Evolutionary conservation across 2,797 vertebrate genomes (phyloP).

Genomic region (Phrynocephalus guinanensis): DNA sequence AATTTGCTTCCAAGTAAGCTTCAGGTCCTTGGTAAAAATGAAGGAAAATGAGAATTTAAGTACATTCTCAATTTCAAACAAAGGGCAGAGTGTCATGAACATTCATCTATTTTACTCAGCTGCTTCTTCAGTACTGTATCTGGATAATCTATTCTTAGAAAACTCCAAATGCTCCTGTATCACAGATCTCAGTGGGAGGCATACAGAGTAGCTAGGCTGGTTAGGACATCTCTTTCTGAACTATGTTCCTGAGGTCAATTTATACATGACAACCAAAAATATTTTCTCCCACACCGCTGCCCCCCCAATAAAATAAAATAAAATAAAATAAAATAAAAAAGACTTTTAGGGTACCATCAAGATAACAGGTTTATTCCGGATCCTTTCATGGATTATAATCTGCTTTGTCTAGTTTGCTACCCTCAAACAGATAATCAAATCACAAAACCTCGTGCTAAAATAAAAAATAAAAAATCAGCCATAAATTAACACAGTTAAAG

Average conservation of each 20-base stretch:
- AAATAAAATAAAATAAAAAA: too few relatives aligned
- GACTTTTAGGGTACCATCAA: too few relatives aligned
- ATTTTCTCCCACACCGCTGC: not conserved
- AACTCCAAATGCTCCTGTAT: not conserved
- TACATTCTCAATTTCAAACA: conserved; percentile 13
- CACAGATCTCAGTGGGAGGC: not conserved
- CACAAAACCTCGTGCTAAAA: too few relatives aligned
- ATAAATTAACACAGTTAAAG: too few relatives aligned
- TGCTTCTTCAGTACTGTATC: not conserved
- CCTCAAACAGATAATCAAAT: too few relatives aligned
- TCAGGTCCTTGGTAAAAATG: conserved; percentile 77
- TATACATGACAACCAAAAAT: not conserved
- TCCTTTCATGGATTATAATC: too few relatives aligned
- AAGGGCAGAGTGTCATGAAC: not conserved
- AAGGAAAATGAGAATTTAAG: conserved; percentile 38
- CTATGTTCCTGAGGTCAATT: not conserved
- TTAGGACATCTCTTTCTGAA: not conserved
- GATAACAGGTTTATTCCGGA: too few relatives aligned
- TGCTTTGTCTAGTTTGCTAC: too few relatives aligned
- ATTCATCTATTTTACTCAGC: not conserved
- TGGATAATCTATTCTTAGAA: not conserved
- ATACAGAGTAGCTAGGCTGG: not conserved
- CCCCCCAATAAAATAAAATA: too few relatives aligned
- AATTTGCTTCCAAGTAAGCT: conserved; percentile 81
- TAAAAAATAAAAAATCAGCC: too few relatives aligned